Evolutionary conservation across 2,797 vertebrate species (phyloP), one percentile per base, ranked within the genome.

Genomic region (Lates japonicus): DNA sequence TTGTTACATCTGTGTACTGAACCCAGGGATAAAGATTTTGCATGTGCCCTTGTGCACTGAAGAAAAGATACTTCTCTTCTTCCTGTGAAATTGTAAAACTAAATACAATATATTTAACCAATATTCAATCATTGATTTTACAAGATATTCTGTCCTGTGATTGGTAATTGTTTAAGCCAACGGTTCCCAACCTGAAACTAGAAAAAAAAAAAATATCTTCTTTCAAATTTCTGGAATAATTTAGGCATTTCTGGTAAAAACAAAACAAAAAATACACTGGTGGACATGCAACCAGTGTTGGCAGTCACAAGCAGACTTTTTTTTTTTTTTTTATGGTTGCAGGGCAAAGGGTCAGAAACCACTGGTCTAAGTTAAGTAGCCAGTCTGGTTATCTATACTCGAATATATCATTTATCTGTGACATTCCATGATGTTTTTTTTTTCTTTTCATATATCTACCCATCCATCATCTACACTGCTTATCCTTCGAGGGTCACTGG

Each of bases 1-100:
- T 17, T 44, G 13, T 58, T 57, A 44, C 29, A 66, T 79, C 37
- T 55, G n/a, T 58, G 39, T n/a, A n/a, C 41, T 52, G 35, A 51
- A 14, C 7, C 9, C 22, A 7, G 42, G 6, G 33, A 59, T 71
- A 37, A 59, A 52, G 54, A 66, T 37, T 35, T 3, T 52, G 14
- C 5, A 19, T 74, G 51, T 46, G n/a, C 39, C 60, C 13, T n/a
- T 33, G 11, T 7, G 2, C 2, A 61, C 20, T 25, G 7, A 48
- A 8, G 29, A 19, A 1, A 51, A 19, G 5, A 17, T 19, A 12
- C 5, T n/a, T n/a, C n/a, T n/a, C n/a, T n/a, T n/a, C n/a, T n/a
- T n/a, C n/a, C 29, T 14, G 25, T 49, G 20, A 39, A 49, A 60
- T 14, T 35, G 10, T 1, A 35, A 52, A 64, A 52, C 16, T 22